phyloP scores from a whole-genome alignment of 2,888 invertebrate species.

The Sarcophaga rosellei region DNA sequence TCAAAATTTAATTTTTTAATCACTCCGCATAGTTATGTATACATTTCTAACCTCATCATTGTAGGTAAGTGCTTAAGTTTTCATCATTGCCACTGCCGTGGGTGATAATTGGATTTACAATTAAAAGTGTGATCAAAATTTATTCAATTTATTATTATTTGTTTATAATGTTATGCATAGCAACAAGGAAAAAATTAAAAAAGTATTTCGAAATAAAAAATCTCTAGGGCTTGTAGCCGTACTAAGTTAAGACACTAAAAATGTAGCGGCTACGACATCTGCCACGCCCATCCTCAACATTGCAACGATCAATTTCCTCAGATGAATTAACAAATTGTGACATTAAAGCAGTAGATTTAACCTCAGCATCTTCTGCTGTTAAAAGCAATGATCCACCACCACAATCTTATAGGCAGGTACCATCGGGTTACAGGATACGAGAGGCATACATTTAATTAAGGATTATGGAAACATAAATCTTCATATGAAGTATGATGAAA shows the following conservation, averaged over 20 bases:
- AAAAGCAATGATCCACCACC: constrained; percentile 78
- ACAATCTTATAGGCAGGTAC: constrained; percentile 77
- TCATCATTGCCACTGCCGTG: constrained; percentile 24
- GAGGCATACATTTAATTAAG: not conserved
- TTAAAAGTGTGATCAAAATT: too few relatives aligned
- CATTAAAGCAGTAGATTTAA: constrained; percentile 70
- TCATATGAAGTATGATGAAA: too few relatives aligned
- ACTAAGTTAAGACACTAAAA: too few relatives aligned
- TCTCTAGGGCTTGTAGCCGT: too few relatives aligned
- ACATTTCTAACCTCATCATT: not conserved
- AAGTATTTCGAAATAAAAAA: too few relatives aligned
- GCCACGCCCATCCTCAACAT: constrained; percentile 60
- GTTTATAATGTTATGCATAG: too few relatives aligned
- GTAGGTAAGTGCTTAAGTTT: not conserved
- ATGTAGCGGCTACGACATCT: constrained; percentile 21
- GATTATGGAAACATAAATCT: too few relatives aligned
- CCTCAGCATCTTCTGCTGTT: constrained; percentile 69
- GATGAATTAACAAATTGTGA: constrained; percentile 67
- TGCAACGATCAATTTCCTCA: constrained; percentile 51
- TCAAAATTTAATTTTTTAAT: constrained; percentile 19
- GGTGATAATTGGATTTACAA: constrained; percentile 33
- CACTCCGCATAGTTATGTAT: not conserved
- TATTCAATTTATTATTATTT: too few relatives aligned
- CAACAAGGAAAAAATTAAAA: too few relatives aligned
- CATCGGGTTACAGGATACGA: not conserved